Percentiles rank a stretch among this genome's conserved stretches.
Evolutionary conservation across 2,113 vertebrate genomes (phyloP).

Genomic region (Tragelaphus strepsiceros): DNA sequence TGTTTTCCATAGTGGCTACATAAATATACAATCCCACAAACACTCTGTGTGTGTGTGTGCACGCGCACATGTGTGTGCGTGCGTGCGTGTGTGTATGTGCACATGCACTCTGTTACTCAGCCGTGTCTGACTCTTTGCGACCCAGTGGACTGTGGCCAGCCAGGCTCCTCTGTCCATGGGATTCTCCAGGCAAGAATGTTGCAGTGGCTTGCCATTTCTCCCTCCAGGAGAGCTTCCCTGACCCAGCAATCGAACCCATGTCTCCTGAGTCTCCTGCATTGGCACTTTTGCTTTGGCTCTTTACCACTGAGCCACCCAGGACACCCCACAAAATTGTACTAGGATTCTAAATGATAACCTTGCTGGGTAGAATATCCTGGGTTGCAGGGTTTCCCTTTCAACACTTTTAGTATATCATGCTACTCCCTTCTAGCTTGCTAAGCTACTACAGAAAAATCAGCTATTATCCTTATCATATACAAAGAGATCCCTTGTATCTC

Average conservation of each 20-base stretch:
- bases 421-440: neutral
- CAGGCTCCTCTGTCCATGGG: neutral
- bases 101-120: neutral
- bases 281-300: no score
- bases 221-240: neutral
- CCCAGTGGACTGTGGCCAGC: neutral
- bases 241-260: neutral
- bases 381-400: neutral
- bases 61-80: no score
- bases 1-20: neutral
- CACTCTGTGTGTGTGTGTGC: neutral
- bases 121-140: neutral
- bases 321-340: neutral
- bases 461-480: neutral
- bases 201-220: neutral
- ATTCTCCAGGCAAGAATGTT: neutral
- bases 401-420: neutral
- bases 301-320: neutral
- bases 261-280: neutral
- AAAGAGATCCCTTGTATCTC: neutral
- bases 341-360: neutral
- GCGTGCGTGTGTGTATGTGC: no score
- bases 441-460: neutral
- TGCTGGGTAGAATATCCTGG: neutral
- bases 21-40: neutral